Conservation (phyloP, 2,113 vertebrate species). For the Hypocryptadius cinnamomeus region DNA sequence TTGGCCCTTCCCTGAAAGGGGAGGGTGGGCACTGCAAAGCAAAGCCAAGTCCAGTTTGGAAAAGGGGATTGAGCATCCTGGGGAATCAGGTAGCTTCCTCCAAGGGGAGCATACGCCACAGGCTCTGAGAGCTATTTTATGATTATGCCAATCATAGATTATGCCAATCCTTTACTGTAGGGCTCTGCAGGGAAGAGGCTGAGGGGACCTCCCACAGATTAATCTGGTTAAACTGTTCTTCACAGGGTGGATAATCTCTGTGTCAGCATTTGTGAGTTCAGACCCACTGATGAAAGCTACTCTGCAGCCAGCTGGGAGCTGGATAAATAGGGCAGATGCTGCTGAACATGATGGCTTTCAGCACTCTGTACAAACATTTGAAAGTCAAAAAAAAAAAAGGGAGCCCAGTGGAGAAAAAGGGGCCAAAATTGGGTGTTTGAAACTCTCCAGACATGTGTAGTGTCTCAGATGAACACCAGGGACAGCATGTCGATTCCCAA, state of each 20-base stretch:
- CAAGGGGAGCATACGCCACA: fast-evolving
- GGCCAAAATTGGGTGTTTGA: neutral
- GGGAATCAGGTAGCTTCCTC: neutral
- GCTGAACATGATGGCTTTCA: neutral
- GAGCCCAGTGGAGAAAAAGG: neutral
- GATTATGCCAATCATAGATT: neutral
- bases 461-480: neutral
- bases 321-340: conserved; percentile 11
- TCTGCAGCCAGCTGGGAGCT: conserved; percentile 4
- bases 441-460: fast-evolving
- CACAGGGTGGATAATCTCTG: neutral
- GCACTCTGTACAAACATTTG: neutral
- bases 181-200: neutral
- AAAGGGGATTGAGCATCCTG: neutral
- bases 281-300: neutral
- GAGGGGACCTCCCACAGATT: conserved; percentile 26
- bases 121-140: neutral
- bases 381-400: neutral
- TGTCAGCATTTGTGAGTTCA: conserved; percentile 15
- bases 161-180: neutral
- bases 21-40: neutral
- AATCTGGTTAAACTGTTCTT: conserved; percentile 36
- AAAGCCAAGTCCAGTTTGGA: neutral
- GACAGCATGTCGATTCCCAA: fast-evolving
- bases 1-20: neutral